Percentiles rank a stretch among this genome's conserved stretches.
Evolutionary conservation across 1,140 invertebrate species (phyloP).

Genomic region (Monomorium pharaonis): DNA sequence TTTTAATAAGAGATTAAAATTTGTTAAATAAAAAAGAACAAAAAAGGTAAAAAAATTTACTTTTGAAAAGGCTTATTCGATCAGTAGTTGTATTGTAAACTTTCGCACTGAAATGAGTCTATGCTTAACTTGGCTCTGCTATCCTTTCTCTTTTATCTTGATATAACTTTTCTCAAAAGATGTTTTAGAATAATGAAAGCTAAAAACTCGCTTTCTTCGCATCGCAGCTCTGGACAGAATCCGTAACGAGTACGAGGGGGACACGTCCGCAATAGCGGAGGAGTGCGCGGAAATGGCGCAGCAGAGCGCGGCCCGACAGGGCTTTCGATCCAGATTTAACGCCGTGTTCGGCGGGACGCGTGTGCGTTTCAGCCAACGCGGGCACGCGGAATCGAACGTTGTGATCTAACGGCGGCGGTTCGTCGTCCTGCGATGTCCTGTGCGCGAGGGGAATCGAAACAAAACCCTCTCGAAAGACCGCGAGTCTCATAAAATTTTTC

Average conservation of each 20-base stretch:
- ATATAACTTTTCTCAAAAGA: neutral
- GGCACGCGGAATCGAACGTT: constrained; percentile 58
- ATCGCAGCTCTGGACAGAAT: constrained; percentile 84
- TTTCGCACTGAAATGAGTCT: neutral
- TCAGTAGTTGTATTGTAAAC: too few relatives aligned
- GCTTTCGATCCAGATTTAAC: constrained; percentile 74
- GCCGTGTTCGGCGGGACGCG: constrained; percentile 77
- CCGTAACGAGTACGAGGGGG: constrained; percentile 82
- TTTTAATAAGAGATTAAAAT: neutral
- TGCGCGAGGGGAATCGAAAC: neutral
- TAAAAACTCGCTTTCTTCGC: constrained; percentile 30
- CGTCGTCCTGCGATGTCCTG: neutral
- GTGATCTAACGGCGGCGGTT: constrained; percentile 62
- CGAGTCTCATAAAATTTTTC: neutral
- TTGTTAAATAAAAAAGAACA: neutral
- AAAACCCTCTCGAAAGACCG: neutral
- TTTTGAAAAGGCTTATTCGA: neutral
- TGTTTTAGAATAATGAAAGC: neutral
- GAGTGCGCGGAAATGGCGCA: constrained; percentile 68
- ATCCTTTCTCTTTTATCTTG: constrained; percentile 24
- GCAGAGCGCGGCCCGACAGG: constrained; percentile 44
- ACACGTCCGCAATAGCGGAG: constrained; percentile 75
- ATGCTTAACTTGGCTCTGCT: neutral
- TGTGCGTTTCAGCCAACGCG: constrained; percentile 75
- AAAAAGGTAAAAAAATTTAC: neutral